Conservation (phyloP, 2,113 vertebrate genomes). For the Varanus salvator region DNA sequence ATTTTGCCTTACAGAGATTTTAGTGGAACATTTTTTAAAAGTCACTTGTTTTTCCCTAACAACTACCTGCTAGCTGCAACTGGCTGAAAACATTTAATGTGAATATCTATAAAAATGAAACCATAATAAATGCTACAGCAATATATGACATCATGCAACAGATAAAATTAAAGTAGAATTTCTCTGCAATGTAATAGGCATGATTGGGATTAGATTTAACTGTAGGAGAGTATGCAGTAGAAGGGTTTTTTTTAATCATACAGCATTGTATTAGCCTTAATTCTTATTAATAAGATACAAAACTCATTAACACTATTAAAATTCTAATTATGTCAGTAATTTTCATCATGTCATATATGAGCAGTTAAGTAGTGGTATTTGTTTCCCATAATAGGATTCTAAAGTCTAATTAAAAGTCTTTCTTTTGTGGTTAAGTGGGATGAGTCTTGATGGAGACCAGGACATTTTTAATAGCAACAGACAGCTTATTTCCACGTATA, state of each 20-base stretch:
- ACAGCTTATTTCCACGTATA: conserved; percentile 63
- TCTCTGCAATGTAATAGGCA: conserved; percentile 58
- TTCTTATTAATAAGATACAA: conserved; percentile 81
- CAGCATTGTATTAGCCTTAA: conserved; percentile 72
- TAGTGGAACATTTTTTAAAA: conserved; percentile 18
- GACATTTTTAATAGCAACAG: conserved; percentile 63
- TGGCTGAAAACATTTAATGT: neutral
- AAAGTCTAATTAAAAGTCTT: conserved; percentile 80
- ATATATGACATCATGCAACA: conserved; percentile 9
- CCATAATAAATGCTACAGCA: neutral
- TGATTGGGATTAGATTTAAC: conserved; percentile 57
- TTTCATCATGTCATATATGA: conserved; percentile 79
- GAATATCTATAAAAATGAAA: fast-evolving
- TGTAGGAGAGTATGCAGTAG: conserved; percentile 61
- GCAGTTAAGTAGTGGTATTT: conserved; percentile 79
- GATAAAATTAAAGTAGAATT: conserved; percentile 59
- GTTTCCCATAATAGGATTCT: conserved; percentile 81
- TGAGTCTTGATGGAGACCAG: conserved; percentile 67
- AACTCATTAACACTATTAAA: conserved; percentile 81
- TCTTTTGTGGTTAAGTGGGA: conserved; percentile 75
- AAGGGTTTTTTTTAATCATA: conserved; percentile 67
- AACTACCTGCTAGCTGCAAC: neutral
- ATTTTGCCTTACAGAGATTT: neutral
- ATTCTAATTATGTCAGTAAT: conserved; percentile 81
- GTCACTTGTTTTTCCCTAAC: neutral